A percentile compares a stretch with the other conserved stretches of the same genome.
These are phyloP conservation scores for Ceratina calcarata DNA, from an alignment of 1,140 invertebrate species.

Conservation along the genomic window DNA sequence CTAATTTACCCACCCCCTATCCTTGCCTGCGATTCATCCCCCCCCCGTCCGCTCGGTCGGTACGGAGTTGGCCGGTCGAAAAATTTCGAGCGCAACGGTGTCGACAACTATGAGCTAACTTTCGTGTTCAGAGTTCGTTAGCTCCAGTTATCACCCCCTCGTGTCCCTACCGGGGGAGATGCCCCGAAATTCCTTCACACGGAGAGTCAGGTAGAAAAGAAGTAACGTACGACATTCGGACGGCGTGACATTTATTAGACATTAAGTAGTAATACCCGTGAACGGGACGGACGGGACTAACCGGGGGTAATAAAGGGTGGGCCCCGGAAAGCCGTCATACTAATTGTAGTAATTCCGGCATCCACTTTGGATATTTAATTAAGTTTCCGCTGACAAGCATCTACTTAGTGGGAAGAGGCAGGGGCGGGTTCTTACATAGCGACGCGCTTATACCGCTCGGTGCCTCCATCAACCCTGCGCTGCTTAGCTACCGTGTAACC, in stretches of 20 bases:
- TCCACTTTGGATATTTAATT: conserved; percentile 81
- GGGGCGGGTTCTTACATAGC: conserved; percentile 54
- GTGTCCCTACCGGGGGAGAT: neutral
- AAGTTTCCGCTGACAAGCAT: conserved; percentile 79
- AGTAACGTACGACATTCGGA: conserved; percentile 61
- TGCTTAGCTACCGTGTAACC: conserved; percentile 56
- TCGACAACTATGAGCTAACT: conserved; percentile 60
- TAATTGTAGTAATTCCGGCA: conserved; percentile 80
- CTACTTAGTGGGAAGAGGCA: conserved; percentile 58
- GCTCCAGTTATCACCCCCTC: neutral
- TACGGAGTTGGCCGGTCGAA: conserved; percentile 30
- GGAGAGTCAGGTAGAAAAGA: conserved; percentile 41
- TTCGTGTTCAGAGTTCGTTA: conserved; percentile 45
- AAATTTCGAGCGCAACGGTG: conserved; percentile 36
- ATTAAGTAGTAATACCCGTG: conserved; percentile 79
- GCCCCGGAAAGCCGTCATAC: conserved; percentile 76
- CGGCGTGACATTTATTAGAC: conserved; percentile 80
- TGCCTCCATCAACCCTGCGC: conserved; percentile 42
- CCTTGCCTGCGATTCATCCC: neutral
- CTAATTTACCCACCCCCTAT: conserved; percentile 17
- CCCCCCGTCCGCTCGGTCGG: neutral
- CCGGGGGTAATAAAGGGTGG: conserved; percentile 73
- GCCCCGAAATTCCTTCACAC: conserved; percentile 49
- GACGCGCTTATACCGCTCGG: conserved; percentile 34
- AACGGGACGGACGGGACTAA: conserved; percentile 72